These are phyloP conservation scores for Lochmaea crataegi DNA, from an alignment of 2,888 invertebrate species.

Conservation along the genomic window DNA sequence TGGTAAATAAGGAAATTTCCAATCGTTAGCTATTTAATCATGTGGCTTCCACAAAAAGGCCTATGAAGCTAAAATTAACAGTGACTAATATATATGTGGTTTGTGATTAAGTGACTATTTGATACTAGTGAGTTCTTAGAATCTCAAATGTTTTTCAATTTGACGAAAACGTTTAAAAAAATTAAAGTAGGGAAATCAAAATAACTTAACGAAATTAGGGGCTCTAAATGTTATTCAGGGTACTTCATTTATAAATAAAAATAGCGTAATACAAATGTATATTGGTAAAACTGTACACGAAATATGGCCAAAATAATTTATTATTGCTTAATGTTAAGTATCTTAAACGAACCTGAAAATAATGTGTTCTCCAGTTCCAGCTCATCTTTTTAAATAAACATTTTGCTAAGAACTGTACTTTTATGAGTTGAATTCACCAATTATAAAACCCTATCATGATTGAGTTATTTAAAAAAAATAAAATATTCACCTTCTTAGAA, in stretches of 20 bases:
- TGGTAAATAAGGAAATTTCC: slow-evolving; percentile 76
- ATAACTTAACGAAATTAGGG: slow-evolving; percentile 10
- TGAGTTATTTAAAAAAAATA: no score
- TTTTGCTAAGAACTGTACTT: background rate
- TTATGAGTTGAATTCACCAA: no score
- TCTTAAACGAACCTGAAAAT: background rate
- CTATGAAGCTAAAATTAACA: slow-evolving; percentile 52
- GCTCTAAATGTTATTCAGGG: background rate
- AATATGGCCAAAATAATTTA: slow-evolving; percentile 1
- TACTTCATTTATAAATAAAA: slow-evolving; percentile 12
- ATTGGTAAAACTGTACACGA: background rate
- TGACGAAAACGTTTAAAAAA: slow-evolving; percentile 6
- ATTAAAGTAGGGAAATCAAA: slow-evolving; percentile 25
- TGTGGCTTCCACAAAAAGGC: slow-evolving; percentile 64
- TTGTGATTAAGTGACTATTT: slow-evolving; percentile 35
- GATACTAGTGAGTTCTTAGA: slow-evolving; percentile 33
- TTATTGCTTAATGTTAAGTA: background rate
- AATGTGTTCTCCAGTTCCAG: background rate
- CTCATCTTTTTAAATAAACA: slow-evolving; percentile 1
- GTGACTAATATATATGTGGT: slow-evolving; percentile 39
- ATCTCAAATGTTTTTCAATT: slow-evolving; percentile 25
- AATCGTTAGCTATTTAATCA: slow-evolving; percentile 61
- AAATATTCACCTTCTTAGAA: no score
- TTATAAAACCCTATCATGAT: no score
- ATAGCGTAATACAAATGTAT: background rate